Evolutionary conservation across 2,888 invertebrate species (phyloP).

Genomic region (Labia minor): DNA sequence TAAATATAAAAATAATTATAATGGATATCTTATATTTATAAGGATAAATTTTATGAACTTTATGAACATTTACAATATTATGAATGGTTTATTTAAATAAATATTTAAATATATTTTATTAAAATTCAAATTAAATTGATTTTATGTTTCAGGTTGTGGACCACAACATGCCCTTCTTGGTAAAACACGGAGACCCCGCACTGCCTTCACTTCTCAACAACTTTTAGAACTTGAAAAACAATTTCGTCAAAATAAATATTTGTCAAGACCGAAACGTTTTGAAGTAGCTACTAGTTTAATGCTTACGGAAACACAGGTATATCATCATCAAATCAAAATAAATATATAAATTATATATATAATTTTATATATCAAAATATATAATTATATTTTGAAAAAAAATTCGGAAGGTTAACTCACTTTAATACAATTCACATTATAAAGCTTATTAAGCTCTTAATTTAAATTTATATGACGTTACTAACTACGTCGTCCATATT

Average conservation of each 20-base stretch:
- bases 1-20: no score
- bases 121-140: no score
- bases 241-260: constrained; percentile 97
- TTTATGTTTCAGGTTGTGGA: constrained; percentile 40
- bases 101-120: no score
- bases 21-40: no score
- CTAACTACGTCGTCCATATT: no score
- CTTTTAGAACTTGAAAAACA: constrained; percentile 95
- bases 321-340: background rate
- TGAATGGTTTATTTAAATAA: no score
- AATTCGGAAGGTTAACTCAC: constrained; percentile 13
- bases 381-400: background rate
- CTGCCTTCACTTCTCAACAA: constrained; percentile 97
- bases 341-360: background rate
- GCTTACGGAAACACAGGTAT: constrained; percentile 96
- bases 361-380: background rate
- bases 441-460: no score
- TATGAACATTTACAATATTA: no score
- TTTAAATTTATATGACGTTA: no score
- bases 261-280: constrained; percentile 94
- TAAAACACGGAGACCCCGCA: constrained; percentile 85
- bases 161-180: constrained; percentile 65
- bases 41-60: no score
- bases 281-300: constrained; percentile 96
- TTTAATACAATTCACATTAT: constrained; percentile 1